Percentiles rank a stretch among this genome's conserved stretches.
Evolutionary conservation across 2,797 vertebrate genomes (phyloP).

Genomic region (Gastrophryne carolinensis): DNA sequence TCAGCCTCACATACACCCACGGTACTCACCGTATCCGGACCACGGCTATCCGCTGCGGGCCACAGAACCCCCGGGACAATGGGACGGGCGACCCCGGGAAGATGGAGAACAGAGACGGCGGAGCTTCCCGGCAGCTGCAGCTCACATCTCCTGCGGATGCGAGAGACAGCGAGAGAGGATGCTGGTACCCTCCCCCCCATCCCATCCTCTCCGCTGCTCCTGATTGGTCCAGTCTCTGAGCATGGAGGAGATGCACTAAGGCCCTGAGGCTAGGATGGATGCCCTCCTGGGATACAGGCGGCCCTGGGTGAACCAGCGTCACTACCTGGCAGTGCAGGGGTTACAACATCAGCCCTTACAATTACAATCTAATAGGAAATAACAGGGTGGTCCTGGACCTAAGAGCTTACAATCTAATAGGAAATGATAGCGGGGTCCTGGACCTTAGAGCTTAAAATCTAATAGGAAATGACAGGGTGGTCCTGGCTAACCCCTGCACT

Average conservation of each 20-base stretch:
- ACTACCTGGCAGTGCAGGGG: background rate
- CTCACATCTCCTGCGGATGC: conserved; percentile 14
- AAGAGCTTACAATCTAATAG: no score
- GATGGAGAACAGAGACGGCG: background rate
- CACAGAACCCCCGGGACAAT: background rate
- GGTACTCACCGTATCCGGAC: no score
- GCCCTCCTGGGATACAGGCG: background rate
- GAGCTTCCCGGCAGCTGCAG: conserved; percentile 14
- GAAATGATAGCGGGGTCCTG: no score
- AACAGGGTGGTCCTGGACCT: no score
- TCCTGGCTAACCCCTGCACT: no score
- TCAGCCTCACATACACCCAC: no score
- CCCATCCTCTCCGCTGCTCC: conserved; percentile 21
- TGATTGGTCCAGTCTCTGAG: background rate
- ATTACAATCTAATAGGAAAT: no score
- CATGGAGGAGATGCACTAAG: background rate
- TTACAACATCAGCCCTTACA: background rate
- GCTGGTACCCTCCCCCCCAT: conserved; percentile 2
- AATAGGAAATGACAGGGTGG: no score
- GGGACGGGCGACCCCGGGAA: background rate
- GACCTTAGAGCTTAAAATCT: no score
- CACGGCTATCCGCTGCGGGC: background rate
- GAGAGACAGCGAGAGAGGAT: conserved; percentile 13
- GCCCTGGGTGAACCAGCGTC: background rate
- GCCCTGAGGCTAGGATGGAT: background rate